Base-by-base conservation (phyloP, 2,888 invertebrate genomes). In the Drosophila maculinotata region DNA sequence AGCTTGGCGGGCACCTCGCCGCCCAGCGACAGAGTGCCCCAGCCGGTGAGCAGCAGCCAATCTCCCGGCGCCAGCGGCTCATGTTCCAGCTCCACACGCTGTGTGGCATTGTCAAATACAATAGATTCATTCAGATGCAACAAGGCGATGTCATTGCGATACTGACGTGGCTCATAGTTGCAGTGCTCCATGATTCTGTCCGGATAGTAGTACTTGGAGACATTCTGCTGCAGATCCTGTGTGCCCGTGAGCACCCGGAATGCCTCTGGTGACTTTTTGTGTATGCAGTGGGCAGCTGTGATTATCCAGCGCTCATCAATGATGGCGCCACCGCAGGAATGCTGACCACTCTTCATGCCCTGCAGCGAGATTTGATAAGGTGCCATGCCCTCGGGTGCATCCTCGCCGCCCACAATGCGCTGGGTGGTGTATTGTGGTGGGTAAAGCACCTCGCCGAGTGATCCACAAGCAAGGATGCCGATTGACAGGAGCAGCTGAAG, bases 111-210 rank as follows among this genome's bases (percentile, higher is more conserved):
- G 36, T 92, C 91, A 49, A 94, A 93, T 10, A 88, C 89, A 1
- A 95, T 93, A 35, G 93, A 92, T 0, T 92, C 87, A 4, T 92
- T 91, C 15, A 95, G 92, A 80, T 93, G 93, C 8, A 96, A 76
- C 3, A 96, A 89, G 0, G 95, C 95, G 45, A 96, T 95, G 76
- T 96, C 96, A 82, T 95, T 94, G 23, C 90, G 76, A 47, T 84
- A 90, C 14, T 73, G 54, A 0, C 90, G 89, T 2, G 70, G 71
- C 26, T 88, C 85, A 56, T 89, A 91, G 20, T 85, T 82, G 52
- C 87, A 86, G 47, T 90, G 91, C 69, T 77, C 74, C 9, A 81
- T 57, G 2, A 90, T 86, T n/a, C 74, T 76, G 53, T 89, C 90
- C 36, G 84, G 71, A 44, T 67, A 80, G 41, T 90, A 90, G 47